phyloP scores from a whole-genome alignment of 2,888 invertebrate genomes.

The Lottia scabra region DNA sequence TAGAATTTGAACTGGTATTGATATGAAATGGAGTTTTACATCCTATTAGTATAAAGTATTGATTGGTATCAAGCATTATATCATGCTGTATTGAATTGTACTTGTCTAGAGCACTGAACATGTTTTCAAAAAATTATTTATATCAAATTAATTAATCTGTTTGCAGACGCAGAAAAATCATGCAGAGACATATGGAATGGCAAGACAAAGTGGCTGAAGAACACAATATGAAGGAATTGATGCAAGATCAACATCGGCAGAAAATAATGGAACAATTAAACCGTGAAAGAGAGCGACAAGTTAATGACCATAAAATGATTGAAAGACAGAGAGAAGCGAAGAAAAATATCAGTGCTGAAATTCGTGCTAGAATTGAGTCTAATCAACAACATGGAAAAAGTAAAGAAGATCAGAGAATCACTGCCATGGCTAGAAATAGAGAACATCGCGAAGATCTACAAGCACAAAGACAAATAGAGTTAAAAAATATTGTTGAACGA shows the following conservation, averaged over 20 bases:
- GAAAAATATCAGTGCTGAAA: constrained; percentile 38
- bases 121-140: too few species aligned
- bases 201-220: constrained; percentile 40
- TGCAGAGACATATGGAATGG: constrained; percentile 45
- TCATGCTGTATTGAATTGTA: too few species aligned
- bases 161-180: constrained; percentile 42
- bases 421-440: constrained; percentile 45
- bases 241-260: constrained; percentile 56
- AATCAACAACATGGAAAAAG: constrained; percentile 42
- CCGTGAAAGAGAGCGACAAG: constrained; percentile 47
- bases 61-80: too few species aligned
- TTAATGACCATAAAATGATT: constrained; percentile 47
- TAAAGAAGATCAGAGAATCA: constrained; percentile 45
- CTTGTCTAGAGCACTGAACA: too few species aligned
- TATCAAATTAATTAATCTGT: not conserved
- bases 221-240: constrained; percentile 47
- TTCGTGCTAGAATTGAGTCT: constrained; percentile 43
- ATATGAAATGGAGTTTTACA: too few species aligned
- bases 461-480: constrained; percentile 35
- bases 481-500: constrained; percentile 31
- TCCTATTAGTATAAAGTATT: too few species aligned
- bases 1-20: too few species aligned
- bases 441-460: constrained; percentile 48
- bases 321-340: constrained; percentile 51
- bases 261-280: constrained; percentile 50